These are phyloP conservation scores for Amphiprion clarkii DNA, from an alignment of 2,797 vertebrate genomes.

Conservation along the genomic window DNA sequence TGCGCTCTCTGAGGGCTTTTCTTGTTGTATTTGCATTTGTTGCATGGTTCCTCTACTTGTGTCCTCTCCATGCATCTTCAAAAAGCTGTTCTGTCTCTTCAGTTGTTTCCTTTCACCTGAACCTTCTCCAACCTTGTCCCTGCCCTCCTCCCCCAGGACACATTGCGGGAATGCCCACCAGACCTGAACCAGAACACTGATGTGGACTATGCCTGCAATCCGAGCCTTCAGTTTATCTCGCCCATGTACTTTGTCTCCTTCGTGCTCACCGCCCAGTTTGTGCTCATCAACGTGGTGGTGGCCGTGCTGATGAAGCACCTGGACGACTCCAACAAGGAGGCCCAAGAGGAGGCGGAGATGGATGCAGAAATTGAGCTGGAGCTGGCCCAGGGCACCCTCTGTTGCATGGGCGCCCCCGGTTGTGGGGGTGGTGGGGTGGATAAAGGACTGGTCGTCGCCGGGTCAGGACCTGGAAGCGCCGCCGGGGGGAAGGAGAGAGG, in stretches of 20 bases:
- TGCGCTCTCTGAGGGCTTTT: no score
- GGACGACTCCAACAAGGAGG: conserved; percentile 99
- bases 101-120: neutral
- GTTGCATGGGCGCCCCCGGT: conserved; percentile 86
- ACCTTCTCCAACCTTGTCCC: neutral
- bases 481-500: conserved; percentile 69
- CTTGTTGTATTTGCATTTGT: no score
- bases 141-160: conserved; percentile 86
- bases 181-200: conserved; percentile 74
- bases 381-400: conserved; percentile 93
- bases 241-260: conserved; percentile 99
- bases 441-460: conserved; percentile 62
- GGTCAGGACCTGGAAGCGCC: conserved; percentile 44
- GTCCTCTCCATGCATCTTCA: no score
- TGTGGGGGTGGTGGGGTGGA: conserved; percentile 75
- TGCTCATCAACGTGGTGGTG: conserved; percentile 99
- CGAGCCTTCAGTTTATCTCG: conserved; percentile 98
- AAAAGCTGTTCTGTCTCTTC: neutral
- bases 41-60: no score
- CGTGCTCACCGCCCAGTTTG: conserved; percentile 98
- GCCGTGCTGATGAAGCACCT: conserved; percentile 99
- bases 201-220: conserved; percentile 95
- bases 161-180: conserved; percentile 93
- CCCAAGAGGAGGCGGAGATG: conserved; percentile 98
- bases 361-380: conserved; percentile 98